Evolutionary conservation across 2,888 invertebrate species (phyloP).

Genomic region (Apamea anceps): DNA sequence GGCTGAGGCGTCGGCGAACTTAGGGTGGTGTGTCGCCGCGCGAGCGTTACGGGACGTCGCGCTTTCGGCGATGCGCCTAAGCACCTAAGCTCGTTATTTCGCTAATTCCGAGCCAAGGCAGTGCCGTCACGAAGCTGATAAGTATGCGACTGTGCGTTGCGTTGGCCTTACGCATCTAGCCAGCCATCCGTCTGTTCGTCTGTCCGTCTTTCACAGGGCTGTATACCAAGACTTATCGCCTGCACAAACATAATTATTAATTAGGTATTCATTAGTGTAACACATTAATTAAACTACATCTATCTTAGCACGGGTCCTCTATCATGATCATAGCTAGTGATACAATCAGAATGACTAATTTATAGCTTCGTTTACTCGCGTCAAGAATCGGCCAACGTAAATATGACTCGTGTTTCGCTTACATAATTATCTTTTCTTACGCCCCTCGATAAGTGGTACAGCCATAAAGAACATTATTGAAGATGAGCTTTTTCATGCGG

Average conservation of each 20-base stretch:
- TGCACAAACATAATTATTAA: conserved; percentile 25
- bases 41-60: neutral
- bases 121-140: neutral
- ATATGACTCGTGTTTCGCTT: conserved; percentile 24
- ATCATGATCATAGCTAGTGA: conserved; percentile 10
- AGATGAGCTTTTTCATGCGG: neutral
- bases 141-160: neutral
- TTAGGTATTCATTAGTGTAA: conserved; percentile 23
- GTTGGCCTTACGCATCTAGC: neutral
- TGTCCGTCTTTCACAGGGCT: neutral
- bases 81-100: neutral
- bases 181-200: neutral
- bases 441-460: neutral
- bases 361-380: neutral
- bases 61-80: neutral
- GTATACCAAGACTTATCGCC: conserved; percentile 5
- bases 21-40: neutral
- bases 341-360: conserved; percentile 17
- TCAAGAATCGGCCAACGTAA: conserved; percentile 3
- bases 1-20: neutral
- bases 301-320: neutral
- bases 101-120: neutral
- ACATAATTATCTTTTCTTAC: conserved; percentile 5
- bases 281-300: conserved; percentile 10
- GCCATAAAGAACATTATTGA: neutral